Percentiles rank a stretch among this genome's conserved stretches.
These are phyloP conservation scores for Petromus typicus DNA, from an alignment of 2,113 vertebrate genomes.

Conservation along the genomic window DNA sequence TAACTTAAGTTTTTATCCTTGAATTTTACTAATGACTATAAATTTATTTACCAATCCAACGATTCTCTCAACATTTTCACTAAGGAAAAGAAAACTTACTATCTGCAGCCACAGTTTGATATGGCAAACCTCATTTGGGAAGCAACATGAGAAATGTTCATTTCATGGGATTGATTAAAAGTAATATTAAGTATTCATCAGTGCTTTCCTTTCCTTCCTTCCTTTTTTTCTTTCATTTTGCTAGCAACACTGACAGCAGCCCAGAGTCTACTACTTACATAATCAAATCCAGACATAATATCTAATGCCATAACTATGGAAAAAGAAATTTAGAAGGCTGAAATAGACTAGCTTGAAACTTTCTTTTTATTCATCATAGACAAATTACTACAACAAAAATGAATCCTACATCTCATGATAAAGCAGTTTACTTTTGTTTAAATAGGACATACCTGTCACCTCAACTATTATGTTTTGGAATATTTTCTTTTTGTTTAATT, in stretches of 20 bases:
- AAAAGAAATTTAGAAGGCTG: conserved; percentile 23
- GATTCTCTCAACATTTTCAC: conserved; percentile 37
- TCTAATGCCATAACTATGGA: background rate
- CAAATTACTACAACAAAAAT: conserved; percentile 27
- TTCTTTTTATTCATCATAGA: conserved; percentile 28
- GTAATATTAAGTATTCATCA: conserved; percentile 73
- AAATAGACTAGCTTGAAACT: background rate
- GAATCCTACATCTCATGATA: background rate
- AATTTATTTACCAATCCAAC: conserved; percentile 60
- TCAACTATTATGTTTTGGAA: background rate
- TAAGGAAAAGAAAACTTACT: conserved; percentile 49
- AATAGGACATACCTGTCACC: conserved; percentile 12
- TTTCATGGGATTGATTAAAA: conserved; percentile 73
- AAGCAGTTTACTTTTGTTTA: conserved; percentile 3
- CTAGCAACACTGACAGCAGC: conserved; percentile 2
- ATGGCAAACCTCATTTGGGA: conserved; percentile 67
- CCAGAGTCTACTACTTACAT: background rate
- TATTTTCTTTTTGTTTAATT: conserved; percentile 52
- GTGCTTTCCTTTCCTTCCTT: conserved; percentile 26
- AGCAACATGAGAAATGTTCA: conserved; percentile 59
- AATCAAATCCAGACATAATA: conserved; percentile 7
- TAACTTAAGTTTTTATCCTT: conserved; percentile 58
- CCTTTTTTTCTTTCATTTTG: conserved; percentile 60
- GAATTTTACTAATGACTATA: conserved; percentile 68
- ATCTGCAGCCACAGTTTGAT: conserved; percentile 57